Evolutionary conservation across 2,113 vertebrate species (phyloP).

Genomic region (Pluvianellus socialis): DNA sequence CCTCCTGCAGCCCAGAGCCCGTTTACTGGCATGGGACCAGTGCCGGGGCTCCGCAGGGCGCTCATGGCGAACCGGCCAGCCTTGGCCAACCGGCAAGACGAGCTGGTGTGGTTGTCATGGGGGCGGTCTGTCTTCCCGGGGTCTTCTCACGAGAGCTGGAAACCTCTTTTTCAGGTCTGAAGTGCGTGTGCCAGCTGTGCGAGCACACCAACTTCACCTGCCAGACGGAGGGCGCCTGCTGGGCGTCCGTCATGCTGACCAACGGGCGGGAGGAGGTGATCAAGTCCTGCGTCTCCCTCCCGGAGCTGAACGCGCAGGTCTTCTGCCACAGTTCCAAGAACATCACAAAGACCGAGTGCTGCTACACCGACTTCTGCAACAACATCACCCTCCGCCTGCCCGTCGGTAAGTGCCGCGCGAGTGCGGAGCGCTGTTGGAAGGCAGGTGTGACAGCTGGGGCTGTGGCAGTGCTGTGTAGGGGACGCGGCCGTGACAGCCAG

Average conservation of each 20-base stretch:
- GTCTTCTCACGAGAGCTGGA: background rate
- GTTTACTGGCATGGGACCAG: accelerated
- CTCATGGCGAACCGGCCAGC: accelerated
- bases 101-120: accelerated
- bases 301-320: slow-evolving; percentile 88
- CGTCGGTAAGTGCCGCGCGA: slow-evolving; percentile 69
- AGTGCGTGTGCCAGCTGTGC: slow-evolving; percentile 91
- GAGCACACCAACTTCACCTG: slow-evolving; percentile 88
- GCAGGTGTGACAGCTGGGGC: background rate
- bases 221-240: slow-evolving; percentile 92
- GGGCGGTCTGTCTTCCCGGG: background rate
- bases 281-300: slow-evolving; percentile 90
- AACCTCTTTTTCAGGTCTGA: slow-evolving; percentile 79
- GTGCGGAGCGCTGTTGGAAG: too few relatives aligned
- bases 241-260: slow-evolving; percentile 92
- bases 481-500: accelerated
- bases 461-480: accelerated
- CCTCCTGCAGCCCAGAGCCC: background rate
- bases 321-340: slow-evolving; percentile 94
- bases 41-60: accelerated
- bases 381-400: slow-evolving; percentile 89
- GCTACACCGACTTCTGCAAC: slow-evolving; percentile 98
- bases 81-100: accelerated
- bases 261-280: slow-evolving; percentile 87
- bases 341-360: slow-evolving; percentile 92